These are phyloP conservation scores for Leptinotarsa haldemani DNA, from an alignment of 2,888 invertebrate species.

Conservation along the genomic window DNA sequence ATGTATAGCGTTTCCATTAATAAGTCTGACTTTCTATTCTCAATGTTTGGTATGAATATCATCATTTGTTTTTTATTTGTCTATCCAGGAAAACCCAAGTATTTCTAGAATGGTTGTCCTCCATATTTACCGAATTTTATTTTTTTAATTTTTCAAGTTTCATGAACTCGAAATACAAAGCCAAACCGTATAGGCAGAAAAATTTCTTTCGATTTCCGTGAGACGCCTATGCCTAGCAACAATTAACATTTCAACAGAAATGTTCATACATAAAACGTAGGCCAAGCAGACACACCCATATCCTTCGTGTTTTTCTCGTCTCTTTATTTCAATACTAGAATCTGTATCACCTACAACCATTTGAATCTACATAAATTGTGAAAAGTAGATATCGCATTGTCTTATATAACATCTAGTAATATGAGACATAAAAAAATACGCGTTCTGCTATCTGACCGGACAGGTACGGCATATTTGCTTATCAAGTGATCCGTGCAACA, in stretches of 20 bases:
- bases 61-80: too few relatives aligned
- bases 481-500: constrained; percentile 5
- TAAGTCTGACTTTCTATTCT: too few relatives aligned
- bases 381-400: constrained; percentile 9
- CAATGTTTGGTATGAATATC: too few relatives aligned
- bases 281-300: constrained; percentile 28
- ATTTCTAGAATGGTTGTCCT: too few relatives aligned
- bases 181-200: too few relatives aligned
- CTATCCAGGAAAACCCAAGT: too few relatives aligned
- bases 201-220: not conserved
- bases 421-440: not conserved
- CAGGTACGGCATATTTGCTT: not conserved
- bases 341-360: constrained; percentile 24
- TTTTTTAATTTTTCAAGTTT: too few relatives aligned
- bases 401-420: constrained; percentile 20
- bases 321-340: constrained; percentile 8
- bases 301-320: constrained; percentile 30
- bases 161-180: too few relatives aligned
- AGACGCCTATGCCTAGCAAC: constrained; percentile 18
- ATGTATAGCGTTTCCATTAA: too few relatives aligned
- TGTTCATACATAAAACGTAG: constrained; percentile 21
- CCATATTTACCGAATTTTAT: too few relatives aligned
- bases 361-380: constrained; percentile 26
- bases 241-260: constrained; percentile 26
- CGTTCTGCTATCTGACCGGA: not conserved